Evolutionary conservation across 1,140 invertebrate genomes (phyloP), one percentile per base, ranked within the genome.

Genomic region (Ceratina calcarata): DNA sequence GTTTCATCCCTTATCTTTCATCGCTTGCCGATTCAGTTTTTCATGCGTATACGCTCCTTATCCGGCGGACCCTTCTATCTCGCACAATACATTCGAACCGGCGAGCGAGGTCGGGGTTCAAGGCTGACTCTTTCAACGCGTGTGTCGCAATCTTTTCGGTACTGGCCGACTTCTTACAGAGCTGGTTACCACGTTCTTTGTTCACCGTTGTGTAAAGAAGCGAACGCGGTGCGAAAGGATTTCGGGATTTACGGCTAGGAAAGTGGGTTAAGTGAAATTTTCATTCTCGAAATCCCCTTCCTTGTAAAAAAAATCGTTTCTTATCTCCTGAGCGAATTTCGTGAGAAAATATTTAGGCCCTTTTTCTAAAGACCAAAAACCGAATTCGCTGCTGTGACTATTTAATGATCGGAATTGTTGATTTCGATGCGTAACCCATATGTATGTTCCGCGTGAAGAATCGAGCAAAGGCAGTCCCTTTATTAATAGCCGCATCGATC

Each of bases 401-500:
- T 45, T 45, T 45, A 10, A 45, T 10, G 10, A 45, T 45, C 6
- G 10, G 37, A 32, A 32, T 32, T 6, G 37, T 45, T 10, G 37
- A 45, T 45, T 45, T 45, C 37, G 37, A 45, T 45, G 37, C 37
- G 8, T 45, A 45, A 45, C 8, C 37, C 37, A 45, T n/a, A n/a
- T 10, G 10, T 45, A 10, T 10, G 7, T 10, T 45, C 10, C 6
- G 37, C 37, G 4, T 3, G 18, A n/a, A 1, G 22, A 1, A 7
- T 15, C 18, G 22, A n/a, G 4, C 65, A 27, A 24, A 20, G n/a
- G 3, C 22, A 12, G 13, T 27, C n/a, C 27, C 12, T 45, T 49
- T 75, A 75, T 58, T 66, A 75, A 75, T 67, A 75, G 51, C 53
- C 8, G 24, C 16, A 66, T 75, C 62, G 73, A 75, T 67, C 27